Evolutionary conservation across 2,797 vertebrate genomes (phyloP).

Genomic region (Labroides dimidiatus): DNA sequence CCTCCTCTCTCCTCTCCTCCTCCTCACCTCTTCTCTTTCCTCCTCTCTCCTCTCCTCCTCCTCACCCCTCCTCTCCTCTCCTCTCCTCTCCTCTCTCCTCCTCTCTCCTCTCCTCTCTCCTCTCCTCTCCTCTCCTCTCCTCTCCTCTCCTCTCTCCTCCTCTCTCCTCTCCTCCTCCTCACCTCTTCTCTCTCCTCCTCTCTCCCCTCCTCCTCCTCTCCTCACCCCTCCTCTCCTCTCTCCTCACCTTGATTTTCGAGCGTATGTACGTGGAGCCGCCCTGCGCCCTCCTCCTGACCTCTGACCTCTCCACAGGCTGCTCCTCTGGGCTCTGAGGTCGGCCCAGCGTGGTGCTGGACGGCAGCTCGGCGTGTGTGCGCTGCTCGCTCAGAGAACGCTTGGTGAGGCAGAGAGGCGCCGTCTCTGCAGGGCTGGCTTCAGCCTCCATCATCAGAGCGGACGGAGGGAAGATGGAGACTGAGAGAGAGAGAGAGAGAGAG

Average conservation of each 20-base stretch:
- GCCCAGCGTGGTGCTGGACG: slow-evolving; percentile 81
- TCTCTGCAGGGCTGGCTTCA: slow-evolving; percentile 81
- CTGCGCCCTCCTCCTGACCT: slow-evolving; percentile 69
- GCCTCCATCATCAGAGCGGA: slow-evolving; percentile 64
- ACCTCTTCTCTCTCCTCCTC: too few relatives aligned
- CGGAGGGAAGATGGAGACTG: slow-evolving; percentile 72
- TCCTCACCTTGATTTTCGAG: slow-evolving; percentile 85
- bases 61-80: too few relatives aligned
- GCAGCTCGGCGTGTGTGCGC: slow-evolving; percentile 71
- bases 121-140: too few relatives aligned
- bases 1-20: too few relatives aligned
- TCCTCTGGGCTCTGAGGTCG: slow-evolving; percentile 41
- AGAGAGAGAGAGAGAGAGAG: neutral
- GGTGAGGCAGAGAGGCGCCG: slow-evolving; percentile 75
- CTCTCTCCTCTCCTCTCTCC: too few relatives aligned
- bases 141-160: too few relatives aligned
- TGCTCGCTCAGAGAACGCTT: slow-evolving; percentile 46
- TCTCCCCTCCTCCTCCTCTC: too few relatives aligned
- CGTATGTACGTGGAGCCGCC: slow-evolving; percentile 70
- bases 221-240: too few relatives aligned
- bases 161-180: too few relatives aligned
- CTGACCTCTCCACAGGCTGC: slow-evolving; percentile 19
- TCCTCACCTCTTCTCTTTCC: too few relatives aligned
- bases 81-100: too few relatives aligned
- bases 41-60: too few relatives aligned